Conservation (phyloP, 2,888 invertebrate genomes). For the Drosophila leonis region DNA sequence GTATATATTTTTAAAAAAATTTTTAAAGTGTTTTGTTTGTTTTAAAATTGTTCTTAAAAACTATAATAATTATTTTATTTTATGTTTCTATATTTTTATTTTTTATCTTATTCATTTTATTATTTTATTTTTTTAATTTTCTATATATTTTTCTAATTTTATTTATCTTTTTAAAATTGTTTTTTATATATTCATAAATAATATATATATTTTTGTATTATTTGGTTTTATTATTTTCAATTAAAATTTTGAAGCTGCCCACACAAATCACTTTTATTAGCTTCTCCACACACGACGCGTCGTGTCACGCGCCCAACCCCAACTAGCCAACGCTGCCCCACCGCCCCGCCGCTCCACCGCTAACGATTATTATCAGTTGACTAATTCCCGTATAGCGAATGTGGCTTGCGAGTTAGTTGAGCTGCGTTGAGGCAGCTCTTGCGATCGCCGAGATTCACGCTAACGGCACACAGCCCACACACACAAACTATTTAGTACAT, state of each 20-base stretch:
- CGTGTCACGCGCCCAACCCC: conserved; percentile 26
- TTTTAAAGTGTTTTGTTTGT: too few species aligned
- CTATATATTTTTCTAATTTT: not conserved
- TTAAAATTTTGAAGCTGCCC: not conserved
- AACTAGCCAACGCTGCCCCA: conserved; percentile 2
- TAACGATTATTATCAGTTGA: conserved; percentile 17
- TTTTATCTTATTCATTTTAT: not conserved
- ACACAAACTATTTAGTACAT: conserved; percentile 31
- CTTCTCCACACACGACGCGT: not conserved
- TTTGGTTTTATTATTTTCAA: not conserved
- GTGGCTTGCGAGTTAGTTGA: conserved; percentile 33
- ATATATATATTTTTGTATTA: not conserved
- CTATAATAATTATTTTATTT: too few species aligned
- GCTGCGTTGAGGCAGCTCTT: conserved; percentile 18
- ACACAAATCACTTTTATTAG: not conserved
- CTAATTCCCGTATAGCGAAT: conserved; percentile 21
- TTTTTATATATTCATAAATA: too few species aligned
- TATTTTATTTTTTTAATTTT: not conserved
- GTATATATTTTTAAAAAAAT: too few species aligned
- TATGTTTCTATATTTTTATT: too few species aligned
- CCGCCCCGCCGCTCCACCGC: conserved; percentile 23
- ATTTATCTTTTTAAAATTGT: not conserved
- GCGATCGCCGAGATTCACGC: conserved; percentile 16
- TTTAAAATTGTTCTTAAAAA: too few species aligned
- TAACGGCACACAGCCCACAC: conserved; percentile 54